Percentiles rank a stretch among this genome's conserved stretches.
These are phyloP conservation scores for Poecilia wingei DNA, from an alignment of 2,797 vertebrate species.

Conservation along the genomic window DNA sequence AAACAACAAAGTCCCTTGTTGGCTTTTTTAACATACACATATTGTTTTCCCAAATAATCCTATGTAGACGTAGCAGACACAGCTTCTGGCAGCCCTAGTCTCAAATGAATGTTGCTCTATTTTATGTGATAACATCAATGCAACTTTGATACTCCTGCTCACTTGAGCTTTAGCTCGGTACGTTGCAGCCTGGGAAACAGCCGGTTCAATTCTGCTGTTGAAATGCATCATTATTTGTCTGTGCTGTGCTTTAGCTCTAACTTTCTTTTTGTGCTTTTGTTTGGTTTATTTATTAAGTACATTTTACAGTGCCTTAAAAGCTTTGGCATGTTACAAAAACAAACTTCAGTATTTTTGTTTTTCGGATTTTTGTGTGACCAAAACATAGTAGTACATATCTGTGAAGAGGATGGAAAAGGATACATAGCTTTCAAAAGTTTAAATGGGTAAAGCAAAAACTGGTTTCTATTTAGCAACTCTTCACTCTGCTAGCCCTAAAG, in stretches of 20 bases:
- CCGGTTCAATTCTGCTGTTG: slow-evolving; percentile 39
- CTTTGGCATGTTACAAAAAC: not conserved
- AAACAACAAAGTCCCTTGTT: not conserved
- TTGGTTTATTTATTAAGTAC: not conserved
- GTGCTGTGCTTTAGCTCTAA: not conserved
- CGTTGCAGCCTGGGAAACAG: slow-evolving; percentile 23
- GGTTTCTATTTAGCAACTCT: not conserved
- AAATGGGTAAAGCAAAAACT: not conserved
- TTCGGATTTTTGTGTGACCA: not conserved
- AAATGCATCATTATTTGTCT: not conserved
- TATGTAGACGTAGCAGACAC: slow-evolving; percentile 13
- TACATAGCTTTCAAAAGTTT: not conserved
- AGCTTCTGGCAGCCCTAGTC: slow-evolving; percentile 34
- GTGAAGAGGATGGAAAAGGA: not conserved
- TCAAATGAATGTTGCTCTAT: slow-evolving; percentile 31
- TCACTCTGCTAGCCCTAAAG: not conserved
- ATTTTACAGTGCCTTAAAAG: not conserved
- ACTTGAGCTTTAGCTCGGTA: slow-evolving; percentile 24
- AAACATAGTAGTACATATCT: not conserved
- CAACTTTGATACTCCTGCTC: slow-evolving; percentile 44
- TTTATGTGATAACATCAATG: slow-evolving; percentile 41
- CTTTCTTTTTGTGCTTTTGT: not conserved
- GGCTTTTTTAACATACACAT: not conserved
- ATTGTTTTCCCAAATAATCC: slow-evolving; percentile 22
- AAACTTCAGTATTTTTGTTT: not conserved